A percentile compares a stretch with the other conserved stretches of the same genome.
Conservation (phyloP, 2,113 vertebrate genomes). For the Hucho hucho region DNA sequence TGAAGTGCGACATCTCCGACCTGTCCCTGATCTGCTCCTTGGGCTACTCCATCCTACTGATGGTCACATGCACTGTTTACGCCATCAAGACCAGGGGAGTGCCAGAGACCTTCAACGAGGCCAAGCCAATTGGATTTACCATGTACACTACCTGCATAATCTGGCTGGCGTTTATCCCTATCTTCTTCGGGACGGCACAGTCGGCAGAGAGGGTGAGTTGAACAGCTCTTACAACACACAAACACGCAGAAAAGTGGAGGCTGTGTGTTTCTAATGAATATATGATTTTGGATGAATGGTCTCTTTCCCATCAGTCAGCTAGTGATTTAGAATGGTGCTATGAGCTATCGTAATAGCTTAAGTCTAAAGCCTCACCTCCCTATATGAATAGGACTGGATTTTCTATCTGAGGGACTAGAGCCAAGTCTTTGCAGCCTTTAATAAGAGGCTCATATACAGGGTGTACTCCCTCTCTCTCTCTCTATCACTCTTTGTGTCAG, state of each 20-base stretch:
- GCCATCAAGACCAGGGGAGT: constrained; percentile 98
- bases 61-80: constrained; percentile 99
- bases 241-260: too few species aligned
- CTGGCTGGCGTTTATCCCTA: constrained; percentile 99
- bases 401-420: constrained; percentile 51
- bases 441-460: constrained; percentile 21
- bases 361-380: constrained; percentile 32
- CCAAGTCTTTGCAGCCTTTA: constrained; percentile 30
- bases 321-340: constrained; percentile 27
- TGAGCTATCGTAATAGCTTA: constrained; percentile 29
- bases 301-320: not conserved
- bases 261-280: not conserved
- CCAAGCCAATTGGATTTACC: constrained; percentile 99
- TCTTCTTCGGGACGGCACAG: constrained; percentile 98
- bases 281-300: not conserved
- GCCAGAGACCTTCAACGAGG: constrained; percentile 98
- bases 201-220: constrained; percentile 94
- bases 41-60: constrained; percentile 98
- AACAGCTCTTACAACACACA: too few species aligned
- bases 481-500: not conserved
- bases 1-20: constrained; percentile 99
- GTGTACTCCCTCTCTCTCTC: constrained; percentile 15
- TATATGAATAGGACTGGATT: constrained; percentile 39
- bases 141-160: constrained; percentile 99
- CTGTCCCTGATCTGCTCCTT: constrained; percentile 98